Evolutionary conservation across 2,113 vertebrate genomes (phyloP).

Genomic region (Oncorhynchus clarkii): DNA sequence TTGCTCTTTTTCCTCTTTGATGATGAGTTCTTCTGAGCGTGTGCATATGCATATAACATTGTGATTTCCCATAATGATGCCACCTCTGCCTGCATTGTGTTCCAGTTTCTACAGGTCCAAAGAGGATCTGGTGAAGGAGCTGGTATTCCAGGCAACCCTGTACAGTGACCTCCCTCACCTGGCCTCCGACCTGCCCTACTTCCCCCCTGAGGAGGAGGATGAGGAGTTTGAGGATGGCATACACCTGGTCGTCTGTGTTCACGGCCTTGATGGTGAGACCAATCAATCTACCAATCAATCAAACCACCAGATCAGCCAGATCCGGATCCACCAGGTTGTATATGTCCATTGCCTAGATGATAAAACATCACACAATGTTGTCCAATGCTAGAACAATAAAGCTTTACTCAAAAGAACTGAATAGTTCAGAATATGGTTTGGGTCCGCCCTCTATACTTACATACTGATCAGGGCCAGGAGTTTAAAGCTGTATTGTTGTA

Average conservation of each 20-base stretch:
- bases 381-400: too few relatives aligned
- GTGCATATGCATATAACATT: background rate
- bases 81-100: background rate
- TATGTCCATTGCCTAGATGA: constrained; percentile 81
- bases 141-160: constrained; percentile 87
- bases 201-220: constrained; percentile 95
- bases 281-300: background rate
- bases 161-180: constrained; percentile 92
- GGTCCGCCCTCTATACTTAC: too few relatives aligned
- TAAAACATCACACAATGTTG: too few relatives aligned
- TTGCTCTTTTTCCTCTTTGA: background rate
- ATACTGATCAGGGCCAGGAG: too few relatives aligned
- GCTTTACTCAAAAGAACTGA: too few relatives aligned
- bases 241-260: constrained; percentile 96
- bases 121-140: constrained; percentile 88
- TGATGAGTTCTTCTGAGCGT: background rate
- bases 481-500: too few relatives aligned
- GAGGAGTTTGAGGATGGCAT: constrained; percentile 95
- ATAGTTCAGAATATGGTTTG: too few relatives aligned
- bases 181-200: constrained; percentile 93
- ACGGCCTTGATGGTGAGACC: constrained; percentile 91
- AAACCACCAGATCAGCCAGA: too few relatives aligned
- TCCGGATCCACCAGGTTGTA: constrained; percentile 80
- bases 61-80: background rate
- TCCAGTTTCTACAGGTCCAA: constrained; percentile 96